phyloP scores from a whole-genome alignment of 2,113 vertebrate genomes.

The Martes martes region DNA sequence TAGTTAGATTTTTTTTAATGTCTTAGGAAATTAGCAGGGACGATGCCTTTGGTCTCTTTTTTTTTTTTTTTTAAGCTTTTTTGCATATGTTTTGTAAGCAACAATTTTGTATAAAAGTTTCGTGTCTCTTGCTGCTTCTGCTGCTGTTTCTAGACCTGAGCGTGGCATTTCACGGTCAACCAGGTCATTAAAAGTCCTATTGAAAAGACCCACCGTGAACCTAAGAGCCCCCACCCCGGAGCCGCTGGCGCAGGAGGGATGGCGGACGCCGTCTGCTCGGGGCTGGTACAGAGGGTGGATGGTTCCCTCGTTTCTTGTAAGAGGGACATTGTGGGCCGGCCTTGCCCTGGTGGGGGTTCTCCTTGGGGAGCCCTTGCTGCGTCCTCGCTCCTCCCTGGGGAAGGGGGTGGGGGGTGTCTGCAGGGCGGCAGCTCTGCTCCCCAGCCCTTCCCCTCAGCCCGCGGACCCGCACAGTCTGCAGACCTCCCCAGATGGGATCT shows the following conservation, averaged over 20 bases:
- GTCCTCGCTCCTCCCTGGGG: background rate
- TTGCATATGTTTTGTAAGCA: conserved; percentile 87
- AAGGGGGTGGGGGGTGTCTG: background rate
- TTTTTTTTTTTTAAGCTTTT: conserved; percentile 81
- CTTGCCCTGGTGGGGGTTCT: background rate
- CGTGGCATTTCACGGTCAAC: conserved; percentile 79
- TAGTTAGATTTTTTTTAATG: conserved; percentile 82
- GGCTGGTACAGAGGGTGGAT: background rate
- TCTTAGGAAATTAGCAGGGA: conserved; percentile 81
- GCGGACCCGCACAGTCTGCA: background rate
- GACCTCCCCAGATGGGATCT: background rate
- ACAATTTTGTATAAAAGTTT: conserved; percentile 82
- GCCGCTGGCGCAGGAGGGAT: background rate
- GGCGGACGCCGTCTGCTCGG: background rate
- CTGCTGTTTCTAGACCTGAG: conserved; percentile 83
- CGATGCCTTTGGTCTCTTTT: conserved; percentile 70
- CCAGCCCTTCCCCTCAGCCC: fast-evolving
- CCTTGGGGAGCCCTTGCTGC: background rate
- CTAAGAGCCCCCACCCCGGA: conserved; percentile 65
- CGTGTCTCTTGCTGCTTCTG: conserved; percentile 82
- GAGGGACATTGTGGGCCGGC: no score
- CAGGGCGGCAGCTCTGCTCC: background rate
- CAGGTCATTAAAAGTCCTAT: conserved; percentile 80
- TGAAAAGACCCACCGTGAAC: conserved; percentile 78
- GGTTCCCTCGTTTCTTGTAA: background rate